Evolutionary conservation across 2,113 vertebrate genomes (phyloP).

Genomic region (Dendropsophus ebraccatus): DNA sequence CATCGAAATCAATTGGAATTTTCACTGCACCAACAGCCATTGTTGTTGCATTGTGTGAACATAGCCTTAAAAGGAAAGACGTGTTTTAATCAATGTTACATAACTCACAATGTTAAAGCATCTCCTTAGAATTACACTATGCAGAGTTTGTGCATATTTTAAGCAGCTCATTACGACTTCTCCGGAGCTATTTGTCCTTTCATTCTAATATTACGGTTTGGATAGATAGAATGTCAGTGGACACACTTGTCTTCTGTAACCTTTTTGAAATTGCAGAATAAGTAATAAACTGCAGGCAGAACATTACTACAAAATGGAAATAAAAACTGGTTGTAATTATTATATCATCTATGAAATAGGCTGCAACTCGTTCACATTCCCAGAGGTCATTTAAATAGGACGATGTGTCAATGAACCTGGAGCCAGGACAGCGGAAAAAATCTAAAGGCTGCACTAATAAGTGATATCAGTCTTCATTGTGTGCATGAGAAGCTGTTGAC

Average conservation of each 20-base stretch:
- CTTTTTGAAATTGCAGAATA: constrained; percentile 12
- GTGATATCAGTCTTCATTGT: background rate
- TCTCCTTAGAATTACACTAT: background rate
- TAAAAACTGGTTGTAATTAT: constrained; percentile 12
- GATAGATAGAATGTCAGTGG: constrained; percentile 18
- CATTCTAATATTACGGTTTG: background rate
- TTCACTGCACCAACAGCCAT: too few relatives aligned
- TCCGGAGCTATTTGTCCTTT: background rate
- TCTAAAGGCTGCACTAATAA: background rate
- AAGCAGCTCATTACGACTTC: background rate
- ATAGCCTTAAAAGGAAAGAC: too few relatives aligned
- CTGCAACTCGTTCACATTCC: background rate
- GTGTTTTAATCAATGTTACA: background rate
- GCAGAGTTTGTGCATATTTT: background rate
- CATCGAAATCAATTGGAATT: too few relatives aligned
- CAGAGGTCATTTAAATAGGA: constrained; percentile 19
- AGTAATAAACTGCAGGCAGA: constrained; percentile 15
- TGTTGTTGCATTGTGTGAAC: too few relatives aligned
- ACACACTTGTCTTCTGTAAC: constrained; percentile 36
- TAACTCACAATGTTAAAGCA: background rate
- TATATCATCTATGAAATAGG: background rate
- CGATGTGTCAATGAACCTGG: background rate
- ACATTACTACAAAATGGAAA: constrained; percentile 14
- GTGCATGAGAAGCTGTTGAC: background rate
- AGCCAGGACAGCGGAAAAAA: background rate